These are phyloP conservation scores for Hozukius guyotensis DNA, from an alignment of 2,797 vertebrate species.

Conservation along the genomic window DNA sequence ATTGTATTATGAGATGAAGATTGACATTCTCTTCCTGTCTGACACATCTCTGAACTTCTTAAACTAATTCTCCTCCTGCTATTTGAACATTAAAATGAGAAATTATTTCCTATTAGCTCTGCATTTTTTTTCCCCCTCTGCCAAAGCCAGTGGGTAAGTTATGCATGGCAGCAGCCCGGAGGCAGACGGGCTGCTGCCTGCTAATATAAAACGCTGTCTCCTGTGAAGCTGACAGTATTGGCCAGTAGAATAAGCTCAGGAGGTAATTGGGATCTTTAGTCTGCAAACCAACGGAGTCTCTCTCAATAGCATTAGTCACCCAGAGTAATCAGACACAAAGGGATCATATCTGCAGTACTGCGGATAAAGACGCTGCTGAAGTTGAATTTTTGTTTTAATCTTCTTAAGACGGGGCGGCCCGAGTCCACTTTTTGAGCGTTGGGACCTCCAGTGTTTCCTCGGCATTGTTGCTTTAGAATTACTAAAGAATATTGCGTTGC, in stretches of 20 bases:
- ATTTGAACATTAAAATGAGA: slow-evolving; percentile 54
- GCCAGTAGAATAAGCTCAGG: slow-evolving; percentile 42
- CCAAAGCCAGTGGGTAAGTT: slow-evolving; percentile 29
- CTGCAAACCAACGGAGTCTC: slow-evolving; percentile 38
- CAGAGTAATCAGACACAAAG: slow-evolving; percentile 39
- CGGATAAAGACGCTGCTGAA: background rate
- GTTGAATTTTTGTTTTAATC: slow-evolving; percentile 1
- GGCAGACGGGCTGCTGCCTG: slow-evolving; percentile 56
- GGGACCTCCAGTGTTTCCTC: background rate
- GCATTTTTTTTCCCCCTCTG: background rate
- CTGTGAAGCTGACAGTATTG: slow-evolving; percentile 42
- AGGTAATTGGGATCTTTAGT: slow-evolving; percentile 68
- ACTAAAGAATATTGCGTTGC: background rate
- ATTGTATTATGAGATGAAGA: background rate
- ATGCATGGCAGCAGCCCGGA: slow-evolving; percentile 47
- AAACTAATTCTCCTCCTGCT: slow-evolving; percentile 6
- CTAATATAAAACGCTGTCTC: slow-evolving; percentile 51
- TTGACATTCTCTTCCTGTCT: background rate
- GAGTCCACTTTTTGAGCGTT: background rate
- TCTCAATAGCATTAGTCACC: slow-evolving; percentile 38
- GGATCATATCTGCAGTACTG: slow-evolving; percentile 28
- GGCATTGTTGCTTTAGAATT: background rate
- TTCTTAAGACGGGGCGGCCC: background rate
- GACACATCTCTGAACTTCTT: background rate
- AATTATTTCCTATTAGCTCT: slow-evolving; percentile 44